Evolutionary conservation across 2,797 vertebrate genomes (phyloP).

Genomic region (Perodicticus potto): DNA sequence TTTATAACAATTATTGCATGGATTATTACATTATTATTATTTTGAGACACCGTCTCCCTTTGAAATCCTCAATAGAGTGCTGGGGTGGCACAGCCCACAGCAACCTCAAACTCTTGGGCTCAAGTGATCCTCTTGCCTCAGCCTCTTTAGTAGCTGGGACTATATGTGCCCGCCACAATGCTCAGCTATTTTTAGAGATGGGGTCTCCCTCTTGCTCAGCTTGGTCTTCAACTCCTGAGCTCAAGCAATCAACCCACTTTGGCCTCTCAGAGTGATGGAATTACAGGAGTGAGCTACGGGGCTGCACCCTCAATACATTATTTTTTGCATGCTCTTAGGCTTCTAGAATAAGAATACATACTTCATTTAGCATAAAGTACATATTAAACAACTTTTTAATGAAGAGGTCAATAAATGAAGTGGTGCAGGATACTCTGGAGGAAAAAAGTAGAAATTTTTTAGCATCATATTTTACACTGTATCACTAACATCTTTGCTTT

Average conservation of each 20-base stretch:
- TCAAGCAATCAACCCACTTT: background rate
- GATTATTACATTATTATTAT: no score
- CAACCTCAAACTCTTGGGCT: background rate
- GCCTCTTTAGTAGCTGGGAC: background rate
- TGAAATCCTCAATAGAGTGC: no score
- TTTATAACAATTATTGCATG: no score
- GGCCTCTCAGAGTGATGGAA: background rate
- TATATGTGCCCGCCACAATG: background rate
- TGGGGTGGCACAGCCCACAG: background rate
- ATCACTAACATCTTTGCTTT: background rate
- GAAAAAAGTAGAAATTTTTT: background rate
- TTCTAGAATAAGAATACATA: constrained; percentile 27
- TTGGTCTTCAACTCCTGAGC: background rate
- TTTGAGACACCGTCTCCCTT: background rate
- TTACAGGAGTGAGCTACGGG: background rate
- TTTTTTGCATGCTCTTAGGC: background rate
- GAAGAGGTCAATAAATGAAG: background rate
- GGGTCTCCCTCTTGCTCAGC: background rate
- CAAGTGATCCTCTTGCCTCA: background rate
- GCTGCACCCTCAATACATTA: background rate
- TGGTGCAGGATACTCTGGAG: background rate
- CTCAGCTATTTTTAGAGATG: background rate
- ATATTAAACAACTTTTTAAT: background rate
- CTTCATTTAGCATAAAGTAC: background rate
- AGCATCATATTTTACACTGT: background rate